These are phyloP conservation scores for Limnephilus lunatus DNA, from an alignment of 2,888 invertebrate species.

Conservation along the genomic window DNA sequence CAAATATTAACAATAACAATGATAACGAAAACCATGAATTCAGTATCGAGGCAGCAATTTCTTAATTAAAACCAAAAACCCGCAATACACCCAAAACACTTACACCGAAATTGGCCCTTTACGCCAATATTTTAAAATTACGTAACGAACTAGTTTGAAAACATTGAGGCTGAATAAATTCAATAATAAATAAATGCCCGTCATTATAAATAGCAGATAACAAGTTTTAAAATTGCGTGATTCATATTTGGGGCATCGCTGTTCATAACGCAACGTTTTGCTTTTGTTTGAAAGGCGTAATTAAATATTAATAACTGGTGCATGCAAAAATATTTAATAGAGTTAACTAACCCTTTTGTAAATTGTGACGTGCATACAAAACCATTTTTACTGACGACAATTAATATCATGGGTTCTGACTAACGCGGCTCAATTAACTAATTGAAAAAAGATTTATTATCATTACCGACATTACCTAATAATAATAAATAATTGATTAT, in stretches of 20 bases:
- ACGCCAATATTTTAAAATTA: neutral
- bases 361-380: neutral
- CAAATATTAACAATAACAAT: no score
- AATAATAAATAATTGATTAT: neutral
- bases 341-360: neutral
- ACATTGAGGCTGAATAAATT: neutral
- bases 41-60: no score
- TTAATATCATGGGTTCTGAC: neutral
- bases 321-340: neutral
- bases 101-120: neutral
- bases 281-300: neutral
- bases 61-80: neutral
- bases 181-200: neutral
- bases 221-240: neutral
- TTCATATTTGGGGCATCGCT: neutral
- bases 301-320: neutral
- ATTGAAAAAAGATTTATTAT: neutral
- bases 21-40: no score
- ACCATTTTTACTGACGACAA: neutral
- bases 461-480: neutral
- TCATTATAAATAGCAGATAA: neutral
- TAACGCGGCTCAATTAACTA: neutral
- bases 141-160: neutral
- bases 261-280: neutral
- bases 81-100: neutral